Base-by-base conservation (phyloP, 1,140 invertebrate species). In the Halictus rubicundus region DNA sequence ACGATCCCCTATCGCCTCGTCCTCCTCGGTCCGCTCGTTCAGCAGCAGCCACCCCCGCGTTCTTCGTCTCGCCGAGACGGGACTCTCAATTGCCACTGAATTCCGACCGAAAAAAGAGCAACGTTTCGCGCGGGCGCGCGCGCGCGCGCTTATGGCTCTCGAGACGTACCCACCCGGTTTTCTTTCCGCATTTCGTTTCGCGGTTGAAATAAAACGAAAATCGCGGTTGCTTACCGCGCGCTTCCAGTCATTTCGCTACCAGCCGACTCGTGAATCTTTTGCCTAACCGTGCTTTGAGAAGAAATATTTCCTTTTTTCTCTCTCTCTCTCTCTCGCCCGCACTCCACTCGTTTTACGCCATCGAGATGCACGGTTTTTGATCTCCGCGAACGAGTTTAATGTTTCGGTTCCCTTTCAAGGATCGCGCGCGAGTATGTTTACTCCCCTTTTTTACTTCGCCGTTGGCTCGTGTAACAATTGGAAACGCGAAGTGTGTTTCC, bases 21-120 rank as follows among this genome's bases (percentile, higher is more conserved):
- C 10, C 10, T 21, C 65, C 42, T 46, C 9, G 10, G 61, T 54
- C 54, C 70, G 27, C 42, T 61, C 61, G 60, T 32, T 61, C 37
- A 23, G n/a, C n/a, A n/a, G n/a, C n/a, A n/a, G 64, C 7, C 25
- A 49, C 54, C 60, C 68, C 61, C 19, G 19, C 37, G 59, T 72
- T 69, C 74, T 72, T 32, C 54, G 54, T 57, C 68, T 46, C 54
- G 61, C 16, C 63, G 37, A 42, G 60, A 66, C 78, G 64, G 60
- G 68, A 68, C 39, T 72, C 74, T 39, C 80, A 80, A 85, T 84
- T 84, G 66, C 78, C 78, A 81, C 59, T 64, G 66, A 74, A 84
- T 85, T 81, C 69, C 12, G 52, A 71, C 69, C 70, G 61, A 77
- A 81, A 85, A 78, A 69, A 59, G 49, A 78, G 68, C 70, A 68